phyloP scores from a whole-genome alignment of 2,113 vertebrate species.

The Athene noctua region DNA sequence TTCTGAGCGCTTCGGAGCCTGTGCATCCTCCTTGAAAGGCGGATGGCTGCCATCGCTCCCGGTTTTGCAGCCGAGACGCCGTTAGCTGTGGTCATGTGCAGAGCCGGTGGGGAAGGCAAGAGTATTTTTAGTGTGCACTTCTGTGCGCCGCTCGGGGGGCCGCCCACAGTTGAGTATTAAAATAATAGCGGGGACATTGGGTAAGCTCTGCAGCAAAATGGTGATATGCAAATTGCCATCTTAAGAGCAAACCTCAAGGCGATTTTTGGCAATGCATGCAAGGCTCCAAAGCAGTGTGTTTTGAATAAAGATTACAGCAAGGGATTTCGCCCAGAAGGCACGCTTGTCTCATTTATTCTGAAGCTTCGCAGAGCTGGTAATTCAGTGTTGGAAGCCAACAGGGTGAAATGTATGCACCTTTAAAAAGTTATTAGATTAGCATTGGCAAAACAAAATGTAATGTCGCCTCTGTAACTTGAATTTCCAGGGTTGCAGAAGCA shows the following conservation, averaged over 20 bases:
- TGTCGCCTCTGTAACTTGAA: background rate
- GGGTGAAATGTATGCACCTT: slow-evolving; percentile 6
- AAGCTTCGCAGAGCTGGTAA: slow-evolving; percentile 10
- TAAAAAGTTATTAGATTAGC: slow-evolving; percentile 29
- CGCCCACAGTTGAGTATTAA: slow-evolving; percentile 30
- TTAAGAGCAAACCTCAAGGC: slow-evolving; percentile 36
- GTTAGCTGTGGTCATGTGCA: background rate
- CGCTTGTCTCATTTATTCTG: background rate
- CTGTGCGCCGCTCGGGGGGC: background rate
- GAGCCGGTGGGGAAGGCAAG: background rate
- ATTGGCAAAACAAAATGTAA: background rate
- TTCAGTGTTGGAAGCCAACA: slow-evolving; percentile 12
- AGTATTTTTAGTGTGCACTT: slow-evolving; percentile 39
- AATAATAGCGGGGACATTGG: slow-evolving; percentile 18
- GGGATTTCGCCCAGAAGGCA: slow-evolving; percentile 7
- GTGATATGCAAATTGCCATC: slow-evolving; percentile 48
- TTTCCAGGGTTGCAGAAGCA: background rate
- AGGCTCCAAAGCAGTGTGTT: background rate
- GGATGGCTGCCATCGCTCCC: background rate
- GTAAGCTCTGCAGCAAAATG: slow-evolving; percentile 22
- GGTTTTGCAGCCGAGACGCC: background rate
- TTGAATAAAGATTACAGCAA: slow-evolving; percentile 39
- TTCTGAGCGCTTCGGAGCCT: background rate
- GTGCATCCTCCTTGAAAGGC: background rate
- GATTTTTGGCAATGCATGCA: slow-evolving; percentile 4